Percentiles rank a stretch among this genome's conserved stretches.
Conservation (phyloP, 2,797 vertebrate species). For the Bradypodion ventrale region DNA sequence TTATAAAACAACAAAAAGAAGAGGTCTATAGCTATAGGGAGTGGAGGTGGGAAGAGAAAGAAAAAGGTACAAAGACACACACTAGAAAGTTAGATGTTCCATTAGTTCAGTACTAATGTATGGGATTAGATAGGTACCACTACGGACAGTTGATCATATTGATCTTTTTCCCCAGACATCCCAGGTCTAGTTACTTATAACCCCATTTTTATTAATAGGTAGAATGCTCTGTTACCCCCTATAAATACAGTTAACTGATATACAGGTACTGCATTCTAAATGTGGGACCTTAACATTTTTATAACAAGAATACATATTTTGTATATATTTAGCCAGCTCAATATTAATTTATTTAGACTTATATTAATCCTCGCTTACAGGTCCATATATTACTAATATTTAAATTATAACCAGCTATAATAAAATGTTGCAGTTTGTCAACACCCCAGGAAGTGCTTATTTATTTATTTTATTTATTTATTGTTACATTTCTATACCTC, state of each 20-base stretch:
- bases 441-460: no score
- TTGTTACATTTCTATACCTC: no score
- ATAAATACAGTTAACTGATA: background rate
- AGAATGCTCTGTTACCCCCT: background rate
- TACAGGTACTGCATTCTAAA: background rate
- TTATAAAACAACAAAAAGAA: constrained; percentile 38
- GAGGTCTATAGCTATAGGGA: background rate
- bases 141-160: background rate
- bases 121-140: background rate
- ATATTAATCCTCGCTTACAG: background rate
- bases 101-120: background rate
- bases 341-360: background rate
- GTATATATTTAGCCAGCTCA: background rate
- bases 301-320: background rate
- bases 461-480: no score
- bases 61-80: background rate
- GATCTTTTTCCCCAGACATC: no score
- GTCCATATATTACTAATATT: background rate
- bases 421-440: background rate
- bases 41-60: background rate
- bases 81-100: background rate
- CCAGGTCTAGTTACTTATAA: background rate
- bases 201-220: background rate
- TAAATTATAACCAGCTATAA: background rate
- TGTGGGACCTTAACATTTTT: background rate